These are phyloP conservation scores for Pollenia amentaria DNA, from an alignment of 2,888 invertebrate genomes.

Conservation along the genomic window DNA sequence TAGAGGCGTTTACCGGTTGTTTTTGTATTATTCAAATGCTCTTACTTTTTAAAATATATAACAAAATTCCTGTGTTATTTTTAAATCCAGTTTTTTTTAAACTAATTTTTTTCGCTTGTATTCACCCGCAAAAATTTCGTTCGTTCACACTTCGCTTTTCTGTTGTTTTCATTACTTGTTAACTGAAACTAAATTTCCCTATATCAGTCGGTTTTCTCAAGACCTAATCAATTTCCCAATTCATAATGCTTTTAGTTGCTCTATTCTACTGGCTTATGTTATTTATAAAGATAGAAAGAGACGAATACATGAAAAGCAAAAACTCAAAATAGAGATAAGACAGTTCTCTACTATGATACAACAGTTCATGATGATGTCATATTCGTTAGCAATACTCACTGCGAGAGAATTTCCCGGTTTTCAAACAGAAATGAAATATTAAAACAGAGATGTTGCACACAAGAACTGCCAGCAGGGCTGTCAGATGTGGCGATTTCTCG, in stretches of 20 bases:
- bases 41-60: conserved; percentile 61
- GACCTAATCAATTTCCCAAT: conserved; percentile 50
- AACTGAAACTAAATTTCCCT: conserved; percentile 60
- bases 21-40: conserved; percentile 7
- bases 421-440: conserved; percentile 15
- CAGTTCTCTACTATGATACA: not conserved
- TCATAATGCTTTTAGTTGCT: conserved; percentile 26
- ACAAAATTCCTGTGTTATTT: conserved; percentile 39
- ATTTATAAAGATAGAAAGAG: conserved; percentile 46
- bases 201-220: conserved; percentile 36
- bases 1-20: conserved; percentile 16
- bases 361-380: conserved; percentile 66
- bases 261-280: conserved; percentile 28
- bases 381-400: not conserved
- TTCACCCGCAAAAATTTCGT: conserved; percentile 66
- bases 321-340: conserved; percentile 24
- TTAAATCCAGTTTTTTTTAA: conserved; percentile 29
- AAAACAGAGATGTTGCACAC: not conserved
- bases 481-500: too few relatives aligned
- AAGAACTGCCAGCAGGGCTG: too few relatives aligned
- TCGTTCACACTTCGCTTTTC: conserved; percentile 62
- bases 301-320: conserved; percentile 31
- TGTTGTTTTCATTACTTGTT: conserved; percentile 54
- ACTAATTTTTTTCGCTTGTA: conserved; percentile 28
- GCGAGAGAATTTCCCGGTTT: conserved; percentile 19